phyloP scores from a whole-genome alignment of 2,888 invertebrate species.

The Sarcophaga caerulescens region DNA sequence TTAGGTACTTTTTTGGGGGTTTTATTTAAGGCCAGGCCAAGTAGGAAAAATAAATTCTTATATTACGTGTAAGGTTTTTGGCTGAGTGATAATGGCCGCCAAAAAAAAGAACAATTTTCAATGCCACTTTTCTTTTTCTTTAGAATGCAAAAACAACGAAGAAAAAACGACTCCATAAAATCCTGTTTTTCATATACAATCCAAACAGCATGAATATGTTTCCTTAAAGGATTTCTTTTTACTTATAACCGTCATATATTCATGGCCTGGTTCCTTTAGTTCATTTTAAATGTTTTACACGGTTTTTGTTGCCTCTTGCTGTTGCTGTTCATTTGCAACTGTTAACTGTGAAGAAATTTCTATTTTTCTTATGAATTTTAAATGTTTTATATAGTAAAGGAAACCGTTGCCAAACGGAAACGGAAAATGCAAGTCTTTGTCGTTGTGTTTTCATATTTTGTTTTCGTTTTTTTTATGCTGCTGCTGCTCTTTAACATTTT shows the following conservation, averaged over 20 bases:
- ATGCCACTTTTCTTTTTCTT: constrained; percentile 47
- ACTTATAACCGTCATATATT: not conserved
- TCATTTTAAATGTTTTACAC: constrained; percentile 52
- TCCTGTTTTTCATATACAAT: not conserved
- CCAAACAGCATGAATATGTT: too few species aligned
- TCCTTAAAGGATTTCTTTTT: too few species aligned
- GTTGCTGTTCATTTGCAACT: constrained; percentile 35
- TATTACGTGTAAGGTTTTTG: not conserved
- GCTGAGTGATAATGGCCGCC: constrained; percentile 61
- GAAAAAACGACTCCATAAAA: constrained; percentile 22
- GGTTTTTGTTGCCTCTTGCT: constrained; percentile 20
- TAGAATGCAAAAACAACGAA: constrained; percentile 2
- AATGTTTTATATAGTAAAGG: constrained; percentile 40
- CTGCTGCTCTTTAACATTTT: too few species aligned
- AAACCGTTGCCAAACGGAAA: constrained; percentile 61
- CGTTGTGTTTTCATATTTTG: constrained; percentile 12
- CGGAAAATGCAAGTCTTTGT: constrained; percentile 65
- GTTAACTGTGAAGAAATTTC: not conserved
- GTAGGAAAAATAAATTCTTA: too few species aligned
- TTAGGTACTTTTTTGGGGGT: constrained; percentile 29
- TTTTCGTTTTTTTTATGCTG: constrained; percentile 1
- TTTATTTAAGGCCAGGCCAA: too few species aligned
- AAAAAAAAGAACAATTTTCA: constrained; percentile 54
- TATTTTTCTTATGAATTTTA: constrained; percentile 10
- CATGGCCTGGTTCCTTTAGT: constrained; percentile 33